These are phyloP conservation scores for Euglossa dilemma DNA, from an alignment of 1,140 invertebrate genomes.

Conservation along the genomic window DNA sequence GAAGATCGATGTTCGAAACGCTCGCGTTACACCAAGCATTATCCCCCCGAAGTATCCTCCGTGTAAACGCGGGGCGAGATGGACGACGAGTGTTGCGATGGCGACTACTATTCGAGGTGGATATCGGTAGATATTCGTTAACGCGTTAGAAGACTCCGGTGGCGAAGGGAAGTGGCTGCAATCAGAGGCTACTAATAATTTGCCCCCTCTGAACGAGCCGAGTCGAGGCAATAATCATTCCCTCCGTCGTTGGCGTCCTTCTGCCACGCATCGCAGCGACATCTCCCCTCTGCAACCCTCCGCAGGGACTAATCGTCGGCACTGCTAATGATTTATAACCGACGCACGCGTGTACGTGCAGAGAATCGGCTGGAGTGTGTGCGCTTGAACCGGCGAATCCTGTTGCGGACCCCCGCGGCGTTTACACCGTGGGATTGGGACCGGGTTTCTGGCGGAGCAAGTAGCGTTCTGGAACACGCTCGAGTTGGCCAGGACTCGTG, in stretches of 20 bases:
- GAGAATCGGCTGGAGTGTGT: constrained; percentile 17
- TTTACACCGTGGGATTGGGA: constrained; percentile 79
- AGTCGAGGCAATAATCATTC: constrained; percentile 77
- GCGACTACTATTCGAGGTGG: neutral
- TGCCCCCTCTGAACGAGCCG: constrained; percentile 58
- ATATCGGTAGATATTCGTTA: constrained; percentile 66
- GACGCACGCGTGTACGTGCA: constrained; percentile 69
- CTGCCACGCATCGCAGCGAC: constrained; percentile 54
- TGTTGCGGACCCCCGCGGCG: constrained; percentile 78
- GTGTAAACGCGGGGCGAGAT: no score
- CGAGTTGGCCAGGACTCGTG: constrained; percentile 63
- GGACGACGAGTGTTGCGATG: no score
- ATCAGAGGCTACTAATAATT: constrained; percentile 80
- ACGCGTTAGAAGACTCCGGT: constrained; percentile 71
- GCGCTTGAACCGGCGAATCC: constrained; percentile 71
- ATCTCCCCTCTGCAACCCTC: constrained; percentile 65
- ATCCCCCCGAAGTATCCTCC: no score
- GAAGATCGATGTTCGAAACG: no score
- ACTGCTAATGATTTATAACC: constrained; percentile 81
- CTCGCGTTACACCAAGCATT: no score
- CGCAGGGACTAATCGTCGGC: constrained; percentile 78
- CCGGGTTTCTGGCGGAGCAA: constrained; percentile 49
- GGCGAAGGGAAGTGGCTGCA: constrained; percentile 73
- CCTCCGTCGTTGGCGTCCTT: constrained; percentile 45
- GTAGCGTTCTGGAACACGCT: constrained; percentile 67